These are phyloP conservation scores for Hyperoplus immaculatus DNA, from an alignment of 2,797 vertebrate genomes.

Conservation along the genomic window DNA sequence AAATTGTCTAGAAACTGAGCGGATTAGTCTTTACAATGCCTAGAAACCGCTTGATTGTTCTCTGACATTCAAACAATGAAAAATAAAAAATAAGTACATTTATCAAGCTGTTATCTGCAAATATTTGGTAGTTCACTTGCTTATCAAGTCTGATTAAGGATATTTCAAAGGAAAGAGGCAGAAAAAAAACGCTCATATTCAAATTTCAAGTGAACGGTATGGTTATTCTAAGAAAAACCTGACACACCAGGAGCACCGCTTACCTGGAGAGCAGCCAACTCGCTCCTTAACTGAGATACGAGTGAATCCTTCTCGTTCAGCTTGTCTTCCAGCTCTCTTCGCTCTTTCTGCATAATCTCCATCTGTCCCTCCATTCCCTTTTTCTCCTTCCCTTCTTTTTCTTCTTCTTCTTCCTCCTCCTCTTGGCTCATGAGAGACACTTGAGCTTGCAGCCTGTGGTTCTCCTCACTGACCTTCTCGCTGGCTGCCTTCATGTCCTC, in stretches of 20 bases:
- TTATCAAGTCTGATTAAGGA: background rate
- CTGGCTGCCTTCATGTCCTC: slow-evolving; percentile 86
- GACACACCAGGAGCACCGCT: slow-evolving; percentile 52
- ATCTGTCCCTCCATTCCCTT: slow-evolving; percentile 42
- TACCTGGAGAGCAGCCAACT: slow-evolving; percentile 90
- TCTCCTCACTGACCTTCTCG: slow-evolving; percentile 88
- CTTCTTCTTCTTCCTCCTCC: slow-evolving; percentile 70
- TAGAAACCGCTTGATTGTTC: background rate
- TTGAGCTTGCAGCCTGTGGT: slow-evolving; percentile 83
- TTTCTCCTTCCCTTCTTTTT: slow-evolving; percentile 73
- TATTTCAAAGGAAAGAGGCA: too few species aligned
- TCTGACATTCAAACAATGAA: too few species aligned
- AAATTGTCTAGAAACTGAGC: too few species aligned
- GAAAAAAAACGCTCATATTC: background rate
- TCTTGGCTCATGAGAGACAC: slow-evolving; percentile 78
- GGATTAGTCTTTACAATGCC: too few species aligned
- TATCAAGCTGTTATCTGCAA: background rate
- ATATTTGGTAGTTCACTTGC: background rate
- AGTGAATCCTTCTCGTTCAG: slow-evolving; percentile 89
- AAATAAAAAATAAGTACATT: too few species aligned
- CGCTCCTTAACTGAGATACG: slow-evolving; percentile 84
- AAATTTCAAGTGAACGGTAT: background rate
- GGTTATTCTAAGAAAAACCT: background rate
- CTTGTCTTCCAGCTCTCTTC: slow-evolving; percentile 76
- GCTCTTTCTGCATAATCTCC: slow-evolving; percentile 69